phyloP scores from a whole-genome alignment of 1,140 invertebrate species.

The Papilio glaucus region DNA sequence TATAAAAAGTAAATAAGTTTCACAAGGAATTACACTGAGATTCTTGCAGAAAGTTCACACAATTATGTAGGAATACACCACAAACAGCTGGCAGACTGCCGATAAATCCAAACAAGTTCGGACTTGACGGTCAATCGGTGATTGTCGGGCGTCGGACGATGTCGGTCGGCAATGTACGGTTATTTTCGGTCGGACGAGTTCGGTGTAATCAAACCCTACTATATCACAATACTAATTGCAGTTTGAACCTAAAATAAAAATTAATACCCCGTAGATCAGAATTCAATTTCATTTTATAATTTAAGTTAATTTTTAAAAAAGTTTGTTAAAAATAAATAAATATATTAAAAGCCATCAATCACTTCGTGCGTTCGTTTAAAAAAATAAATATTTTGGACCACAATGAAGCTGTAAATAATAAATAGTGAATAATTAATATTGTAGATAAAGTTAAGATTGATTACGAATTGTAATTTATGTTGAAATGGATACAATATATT shows the following conservation, averaged over 20 bases:
- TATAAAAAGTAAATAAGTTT: too few species aligned
- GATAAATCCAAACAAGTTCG: not conserved
- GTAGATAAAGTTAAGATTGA: constrained; percentile 62
- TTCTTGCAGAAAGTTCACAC: not conserved
- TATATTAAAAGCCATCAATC: too few species aligned
- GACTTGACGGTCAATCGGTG: not conserved
- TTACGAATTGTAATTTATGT: constrained; percentile 69
- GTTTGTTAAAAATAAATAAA: not conserved
- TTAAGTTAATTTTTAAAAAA: too few species aligned
- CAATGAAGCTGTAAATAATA: constrained; percentile 7
- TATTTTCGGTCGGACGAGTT: too few species aligned
- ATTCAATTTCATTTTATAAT: too few species aligned
- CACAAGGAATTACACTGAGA: not conserved
- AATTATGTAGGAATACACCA: not conserved
- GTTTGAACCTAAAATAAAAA: too few species aligned
- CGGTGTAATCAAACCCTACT: too few species aligned
- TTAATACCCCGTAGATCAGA: too few species aligned
- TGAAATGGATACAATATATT: constrained; percentile 69
- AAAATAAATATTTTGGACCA: constrained; percentile 35
- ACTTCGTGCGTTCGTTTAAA: too few species aligned
- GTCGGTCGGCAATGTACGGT: too few species aligned
- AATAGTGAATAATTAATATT: constrained; percentile 34
- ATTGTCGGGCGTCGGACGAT: constrained; percentile 8
- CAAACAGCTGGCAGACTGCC: not conserved
- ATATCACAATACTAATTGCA: too few species aligned